Percentiles rank a stretch among this genome's conserved stretches.
Conservation (phyloP, 2,888 invertebrate genomes). For the Stratiomys singularior region DNA sequence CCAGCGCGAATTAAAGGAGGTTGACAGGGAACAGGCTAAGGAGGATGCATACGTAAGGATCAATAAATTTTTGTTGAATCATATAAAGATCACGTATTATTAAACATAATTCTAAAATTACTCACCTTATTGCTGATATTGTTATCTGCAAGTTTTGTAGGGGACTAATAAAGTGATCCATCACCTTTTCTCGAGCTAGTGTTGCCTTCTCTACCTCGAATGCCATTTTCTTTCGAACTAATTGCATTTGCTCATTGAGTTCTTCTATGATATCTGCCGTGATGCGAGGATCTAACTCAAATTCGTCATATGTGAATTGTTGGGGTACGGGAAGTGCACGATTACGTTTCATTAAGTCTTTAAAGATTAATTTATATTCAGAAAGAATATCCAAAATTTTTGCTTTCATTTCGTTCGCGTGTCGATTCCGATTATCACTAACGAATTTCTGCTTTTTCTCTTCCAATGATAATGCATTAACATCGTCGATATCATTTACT, state of each 20-base stretch:
- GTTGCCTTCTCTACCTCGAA: constrained; percentile 78
- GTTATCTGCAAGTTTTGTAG: constrained; percentile 74
- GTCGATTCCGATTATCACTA: constrained; percentile 70
- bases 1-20: too few relatives aligned
- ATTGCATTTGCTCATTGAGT: constrained; percentile 71
- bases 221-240: constrained; percentile 74
- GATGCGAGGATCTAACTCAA: constrained; percentile 76
- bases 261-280: constrained; percentile 71
- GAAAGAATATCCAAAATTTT: constrained; percentile 69
- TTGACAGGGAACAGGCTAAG: too few relatives aligned
- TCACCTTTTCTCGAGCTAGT: constrained; percentile 71
- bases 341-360: constrained; percentile 69
- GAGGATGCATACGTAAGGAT: too few relatives aligned
- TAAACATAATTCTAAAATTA: constrained; percentile 1
- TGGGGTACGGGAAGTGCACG: constrained; percentile 71
- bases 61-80: too few relatives aligned
- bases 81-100: not conserved
- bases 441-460: constrained; percentile 77
- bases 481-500: constrained; percentile 59
- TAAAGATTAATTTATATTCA: constrained; percentile 70
- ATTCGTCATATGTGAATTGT: constrained; percentile 69
- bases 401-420: constrained; percentile 73
- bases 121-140: constrained; percentile 69
- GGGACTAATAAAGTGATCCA: constrained; percentile 73
- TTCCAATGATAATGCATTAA: constrained; percentile 66